phyloP scores from a whole-genome alignment of 2,797 vertebrate genomes.

The Pipistrellus kuhlii region DNA sequence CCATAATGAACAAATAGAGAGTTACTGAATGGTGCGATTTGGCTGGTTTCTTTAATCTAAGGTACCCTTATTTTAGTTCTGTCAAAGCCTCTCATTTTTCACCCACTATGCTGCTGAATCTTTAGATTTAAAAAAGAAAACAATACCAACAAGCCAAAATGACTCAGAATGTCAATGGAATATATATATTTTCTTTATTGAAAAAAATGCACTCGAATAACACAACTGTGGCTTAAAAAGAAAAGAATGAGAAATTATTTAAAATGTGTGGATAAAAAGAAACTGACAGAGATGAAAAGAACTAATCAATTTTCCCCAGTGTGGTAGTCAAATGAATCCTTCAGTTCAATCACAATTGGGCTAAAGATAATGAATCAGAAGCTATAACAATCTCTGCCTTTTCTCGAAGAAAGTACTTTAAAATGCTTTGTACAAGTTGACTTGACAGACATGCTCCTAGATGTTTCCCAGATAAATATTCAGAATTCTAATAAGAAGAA shows the following conservation, averaged over 20 bases:
- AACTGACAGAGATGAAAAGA: conserved; percentile 67
- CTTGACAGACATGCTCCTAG: conserved; percentile 74
- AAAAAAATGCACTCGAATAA: conserved; percentile 80
- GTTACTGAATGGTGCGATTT: conserved; percentile 30
- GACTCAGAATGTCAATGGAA: conserved; percentile 52
- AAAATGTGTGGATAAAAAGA: conserved; percentile 63
- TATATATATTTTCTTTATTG: conserved; percentile 85
- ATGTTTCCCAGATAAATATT: conserved; percentile 72
- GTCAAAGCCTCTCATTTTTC: conserved; percentile 58
- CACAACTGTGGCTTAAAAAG: conserved; percentile 77
- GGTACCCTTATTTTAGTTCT: conserved; percentile 51
- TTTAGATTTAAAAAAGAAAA: conserved; percentile 63
- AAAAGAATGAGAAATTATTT: conserved; percentile 65
- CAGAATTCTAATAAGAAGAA: conserved; percentile 58
- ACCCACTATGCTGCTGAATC: conserved; percentile 29
- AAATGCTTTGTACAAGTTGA: conserved; percentile 69
- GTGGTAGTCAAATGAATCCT: conserved; percentile 30
- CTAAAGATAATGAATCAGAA: conserved; percentile 36
- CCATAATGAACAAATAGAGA: conserved; percentile 53
- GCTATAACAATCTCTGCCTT: conserved; percentile 70
- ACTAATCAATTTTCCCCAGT: conserved; percentile 36
- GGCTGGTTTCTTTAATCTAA: conserved; percentile 35
- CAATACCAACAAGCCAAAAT: conserved; percentile 76
- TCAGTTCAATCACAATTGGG: conserved; percentile 20
- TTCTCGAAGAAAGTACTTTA: conserved; percentile 80